Evolutionary conservation across 1,140 invertebrate species (phyloP).

Genomic region (Meteorus sp.): DNA sequence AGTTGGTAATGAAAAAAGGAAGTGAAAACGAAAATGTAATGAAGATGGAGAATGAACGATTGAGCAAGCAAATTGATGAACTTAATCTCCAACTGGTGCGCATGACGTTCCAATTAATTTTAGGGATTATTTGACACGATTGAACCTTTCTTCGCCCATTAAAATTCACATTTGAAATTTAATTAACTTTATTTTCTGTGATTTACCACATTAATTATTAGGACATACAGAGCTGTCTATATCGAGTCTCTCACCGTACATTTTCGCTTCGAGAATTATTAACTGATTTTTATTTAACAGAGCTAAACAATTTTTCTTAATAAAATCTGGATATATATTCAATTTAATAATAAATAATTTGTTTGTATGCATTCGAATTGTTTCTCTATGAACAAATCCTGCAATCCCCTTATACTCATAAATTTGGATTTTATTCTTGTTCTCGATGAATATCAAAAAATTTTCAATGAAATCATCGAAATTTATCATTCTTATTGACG

Average conservation of each 20-base stretch:
- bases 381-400: slow-evolving; percentile 37
- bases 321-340: slow-evolving; percentile 28
- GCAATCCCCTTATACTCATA: slow-evolving; percentile 46
- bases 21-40: slow-evolving; percentile 28
- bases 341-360: slow-evolving; percentile 26
- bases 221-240: slow-evolving; percentile 36
- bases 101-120: no score
- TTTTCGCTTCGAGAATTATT: slow-evolving; percentile 51
- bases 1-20: slow-evolving; percentile 27
- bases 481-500: slow-evolving; percentile 37
- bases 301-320: slow-evolving; percentile 34
- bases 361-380: slow-evolving; percentile 34
- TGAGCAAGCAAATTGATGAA: slow-evolving; percentile 36
- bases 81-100: slow-evolving; percentile 25
- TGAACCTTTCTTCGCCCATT: no score
- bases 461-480: slow-evolving; percentile 39
- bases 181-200: not conserved
- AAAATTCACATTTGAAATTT: no score
- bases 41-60: slow-evolving; percentile 39
- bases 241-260: slow-evolving; percentile 51
- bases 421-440: slow-evolving; percentile 34
- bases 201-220: slow-evolving; percentile 4
- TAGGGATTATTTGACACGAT: no score
- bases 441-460: slow-evolving; percentile 41
- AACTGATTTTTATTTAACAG: slow-evolving; percentile 39